Percentiles rank a stretch among this genome's conserved stretches.
Conservation (phyloP, 2,797 vertebrate species). For the Girardinus metallicus region DNA sequence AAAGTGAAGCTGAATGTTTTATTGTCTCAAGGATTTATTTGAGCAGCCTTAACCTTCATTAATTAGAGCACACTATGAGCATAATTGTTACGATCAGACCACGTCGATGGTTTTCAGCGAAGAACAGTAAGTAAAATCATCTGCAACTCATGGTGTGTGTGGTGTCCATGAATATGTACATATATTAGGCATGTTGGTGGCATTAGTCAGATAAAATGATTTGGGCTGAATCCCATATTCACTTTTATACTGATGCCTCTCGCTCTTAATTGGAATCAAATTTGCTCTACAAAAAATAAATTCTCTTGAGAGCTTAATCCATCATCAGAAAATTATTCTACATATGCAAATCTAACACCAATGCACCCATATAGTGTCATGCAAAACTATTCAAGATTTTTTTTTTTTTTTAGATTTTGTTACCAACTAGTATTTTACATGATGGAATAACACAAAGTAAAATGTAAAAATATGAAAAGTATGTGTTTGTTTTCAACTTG, state of each 20-base stretch:
- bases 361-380: not conserved
- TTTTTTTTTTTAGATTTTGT: not conserved
- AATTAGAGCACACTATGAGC: not conserved
- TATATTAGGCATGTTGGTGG: not conserved
- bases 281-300: not conserved
- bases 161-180: not conserved
- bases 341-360: not conserved
- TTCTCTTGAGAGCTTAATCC: not conserved
- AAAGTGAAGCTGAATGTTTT: constrained; percentile 21
- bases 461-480: not conserved
- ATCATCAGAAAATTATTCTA: not conserved
- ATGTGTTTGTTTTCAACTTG: not conserved
- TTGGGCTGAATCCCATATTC: not conserved
- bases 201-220: not conserved
- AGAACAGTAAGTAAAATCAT: not conserved
- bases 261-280: not conserved
- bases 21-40: constrained; percentile 21
- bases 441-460: not conserved
- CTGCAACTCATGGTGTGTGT: not conserved
- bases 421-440: not conserved
- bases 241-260: not conserved
- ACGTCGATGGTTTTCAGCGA: not conserved
- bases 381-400: not conserved
- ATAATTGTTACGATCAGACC: not conserved
- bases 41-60: constrained; percentile 3